A percentile compares a stretch with the other conserved stretches of the same genome.
Evolutionary conservation across 1,140 invertebrate genomes (phyloP).

Genomic region (Hirudo medicinalis): DNA sequence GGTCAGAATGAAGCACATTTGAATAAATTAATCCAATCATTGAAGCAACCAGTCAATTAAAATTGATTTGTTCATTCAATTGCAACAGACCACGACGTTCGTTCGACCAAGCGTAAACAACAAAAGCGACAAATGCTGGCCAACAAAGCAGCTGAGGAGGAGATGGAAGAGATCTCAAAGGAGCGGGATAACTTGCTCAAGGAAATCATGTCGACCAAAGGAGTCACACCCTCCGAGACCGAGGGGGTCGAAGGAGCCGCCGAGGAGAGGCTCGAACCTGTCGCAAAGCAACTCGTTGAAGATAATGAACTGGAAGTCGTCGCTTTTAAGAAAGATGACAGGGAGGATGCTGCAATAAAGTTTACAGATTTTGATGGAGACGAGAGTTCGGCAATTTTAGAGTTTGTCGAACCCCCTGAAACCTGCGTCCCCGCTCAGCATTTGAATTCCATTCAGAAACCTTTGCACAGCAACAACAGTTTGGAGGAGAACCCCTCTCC

Average conservation of each 20-base stretch:
- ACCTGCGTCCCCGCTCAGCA: not conserved
- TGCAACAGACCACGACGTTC: too few species aligned
- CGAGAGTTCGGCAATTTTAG: not conserved
- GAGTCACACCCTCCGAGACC: not conserved
- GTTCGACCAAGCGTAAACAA: slow-evolving; percentile 25
- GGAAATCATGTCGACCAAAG: slow-evolving; percentile 23
- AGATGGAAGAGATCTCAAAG: slow-evolving; percentile 35
- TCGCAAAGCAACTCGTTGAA: not conserved
- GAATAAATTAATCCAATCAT: too few species aligned
- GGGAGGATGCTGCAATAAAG: not conserved
- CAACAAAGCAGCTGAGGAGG: slow-evolving; percentile 34
- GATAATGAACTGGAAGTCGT: not conserved
- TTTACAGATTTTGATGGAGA: not conserved
- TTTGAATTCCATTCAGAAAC: not conserved
- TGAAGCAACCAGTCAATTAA: too few species aligned
- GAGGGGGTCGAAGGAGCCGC: not conserved
- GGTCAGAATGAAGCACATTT: too few species aligned
- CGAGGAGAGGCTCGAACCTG: not conserved
- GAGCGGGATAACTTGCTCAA: slow-evolving; percentile 34
- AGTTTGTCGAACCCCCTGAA: not conserved
- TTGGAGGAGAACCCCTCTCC: slow-evolving; percentile 27
- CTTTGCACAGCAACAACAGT: not conserved
- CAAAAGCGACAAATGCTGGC: slow-evolving; percentile 31
- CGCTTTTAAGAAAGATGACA: not conserved
- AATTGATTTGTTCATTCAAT: too few species aligned